Evolutionary conservation across 1,140 invertebrate species (phyloP), one percentile per base, ranked within the genome.

Genomic region (Tetranychus urticae): DNA sequence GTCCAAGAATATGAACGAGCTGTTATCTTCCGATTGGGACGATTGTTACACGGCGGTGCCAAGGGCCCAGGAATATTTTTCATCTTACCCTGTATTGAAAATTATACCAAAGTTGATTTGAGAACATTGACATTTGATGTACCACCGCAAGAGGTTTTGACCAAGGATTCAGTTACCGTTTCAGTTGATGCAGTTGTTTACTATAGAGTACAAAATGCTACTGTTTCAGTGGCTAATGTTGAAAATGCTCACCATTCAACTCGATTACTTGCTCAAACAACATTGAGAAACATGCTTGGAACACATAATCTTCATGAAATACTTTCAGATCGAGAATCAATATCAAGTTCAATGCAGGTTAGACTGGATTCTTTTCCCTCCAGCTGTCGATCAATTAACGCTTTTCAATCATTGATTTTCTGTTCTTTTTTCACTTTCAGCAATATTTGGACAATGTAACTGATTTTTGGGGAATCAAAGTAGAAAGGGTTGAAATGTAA

Each of bases 191-290:
- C 89, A 2, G 86, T 79, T 2, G 76, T 78, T 13, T 79, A 77
- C 65, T 78, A 75, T 66, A 68, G 78, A 37, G 78, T 82, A 2
- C 55, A 36, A 68, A 93, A 96, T 74, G 90, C 92, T 12, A 93
- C 88, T 0, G 85, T 94, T 61, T 93, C 89, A 47, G 88, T 97
- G 65, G 88, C 88, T 39, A 96, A 96, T 72, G 90, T 97, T 45
- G 90, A 94, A 72, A 93, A 97, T 72, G 88, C 89, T 39, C 88
- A 91, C 72, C 86, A 92, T 71, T 86, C 84, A 59, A 88, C 73
- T 4, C 64, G 73, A 39, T 67, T 75, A 39, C 64, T 75, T 64
- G 75, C 71, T 39, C 73, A 75, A 59, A 75, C 73, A 3, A 75
- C 74, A 7, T 64, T 74, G 8, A 64, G 73, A 55, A 77, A 76